Conservation (phyloP, 2,113 vertebrate species). For the Okapia johnstoni region DNA sequence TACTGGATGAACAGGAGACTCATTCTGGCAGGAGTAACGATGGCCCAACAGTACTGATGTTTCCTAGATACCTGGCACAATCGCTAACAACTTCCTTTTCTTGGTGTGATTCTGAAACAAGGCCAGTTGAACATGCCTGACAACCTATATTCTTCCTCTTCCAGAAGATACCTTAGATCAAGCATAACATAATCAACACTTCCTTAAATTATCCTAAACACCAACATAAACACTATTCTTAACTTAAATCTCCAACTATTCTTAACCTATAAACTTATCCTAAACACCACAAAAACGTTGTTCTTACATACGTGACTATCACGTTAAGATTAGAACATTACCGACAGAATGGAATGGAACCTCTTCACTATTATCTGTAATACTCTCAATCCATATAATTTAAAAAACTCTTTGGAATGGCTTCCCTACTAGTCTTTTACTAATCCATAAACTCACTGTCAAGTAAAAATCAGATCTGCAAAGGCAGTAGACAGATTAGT, state of each 20-base stretch:
- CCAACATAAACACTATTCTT: neutral
- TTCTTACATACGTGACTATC: neutral
- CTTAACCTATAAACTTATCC: neutral
- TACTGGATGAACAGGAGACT: neutral
- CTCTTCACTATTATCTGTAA: neutral
- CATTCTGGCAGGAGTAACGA: neutral
- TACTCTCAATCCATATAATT: neutral
- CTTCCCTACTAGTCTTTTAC: neutral
- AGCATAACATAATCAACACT: neutral
- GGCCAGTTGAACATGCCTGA: neutral
- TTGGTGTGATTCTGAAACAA: slow-evolving; percentile 14
- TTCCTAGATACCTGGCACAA: neutral
- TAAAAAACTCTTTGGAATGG: neutral
- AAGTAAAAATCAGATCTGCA: neutral
- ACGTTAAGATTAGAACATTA: neutral
- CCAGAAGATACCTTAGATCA: neutral
- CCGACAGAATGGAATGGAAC: neutral
- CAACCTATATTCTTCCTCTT: neutral
- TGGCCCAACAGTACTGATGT: neutral
- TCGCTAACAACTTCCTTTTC: neutral
- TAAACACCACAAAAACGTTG: neutral
- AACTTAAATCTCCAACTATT: neutral
- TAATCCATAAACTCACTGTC: neutral
- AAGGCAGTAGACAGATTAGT: neutral
- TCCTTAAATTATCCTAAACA: neutral